These are phyloP conservation scores for Heterohyrax brucei DNA, from an alignment of 2,797 vertebrate species.

Conservation along the genomic window DNA sequence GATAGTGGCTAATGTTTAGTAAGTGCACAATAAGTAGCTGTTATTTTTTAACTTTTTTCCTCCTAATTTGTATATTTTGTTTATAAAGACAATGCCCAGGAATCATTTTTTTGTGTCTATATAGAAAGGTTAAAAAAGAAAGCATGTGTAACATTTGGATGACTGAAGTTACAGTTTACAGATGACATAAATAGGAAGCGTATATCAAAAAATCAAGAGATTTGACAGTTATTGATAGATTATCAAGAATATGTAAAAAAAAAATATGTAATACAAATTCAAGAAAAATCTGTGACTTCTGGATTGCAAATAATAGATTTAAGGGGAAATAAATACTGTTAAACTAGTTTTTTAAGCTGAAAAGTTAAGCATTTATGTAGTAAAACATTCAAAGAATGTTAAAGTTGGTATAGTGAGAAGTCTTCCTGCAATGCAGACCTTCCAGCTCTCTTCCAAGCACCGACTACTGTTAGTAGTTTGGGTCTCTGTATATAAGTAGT, in stretches of 20 bases:
- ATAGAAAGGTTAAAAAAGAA: conserved; percentile 40
- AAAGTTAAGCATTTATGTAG: conserved; percentile 23
- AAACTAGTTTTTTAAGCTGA: conserved; percentile 60
- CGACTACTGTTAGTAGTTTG: background rate
- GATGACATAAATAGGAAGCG: background rate
- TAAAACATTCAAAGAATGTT: conserved; percentile 32
- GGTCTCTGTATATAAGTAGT: conserved; percentile 2
- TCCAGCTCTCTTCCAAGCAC: background rate
- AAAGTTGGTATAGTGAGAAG: conserved; percentile 17
- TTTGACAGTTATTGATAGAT: conserved; percentile 45
- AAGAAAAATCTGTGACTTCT: background rate
- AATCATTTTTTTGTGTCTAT: conserved; percentile 56
- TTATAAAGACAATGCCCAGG: conserved; percentile 8
- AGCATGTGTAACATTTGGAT: conserved; percentile 54
- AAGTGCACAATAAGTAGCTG: conserved; percentile 31
- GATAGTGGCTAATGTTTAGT: background rate
- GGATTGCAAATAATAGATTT: conserved; percentile 2
- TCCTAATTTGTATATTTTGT: conserved; percentile 19
- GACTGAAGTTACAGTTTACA: conserved; percentile 41
- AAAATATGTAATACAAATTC: conserved; percentile 61
- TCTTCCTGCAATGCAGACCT: background rate
- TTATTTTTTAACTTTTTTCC: conserved; percentile 52
- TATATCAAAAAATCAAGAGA: conserved; percentile 48
- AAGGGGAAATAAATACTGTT: conserved; percentile 54
- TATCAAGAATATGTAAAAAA: conserved; percentile 46